Evolutionary conservation across 2,888 invertebrate genomes (phyloP).

Genomic region (Apamea crenata): DNA sequence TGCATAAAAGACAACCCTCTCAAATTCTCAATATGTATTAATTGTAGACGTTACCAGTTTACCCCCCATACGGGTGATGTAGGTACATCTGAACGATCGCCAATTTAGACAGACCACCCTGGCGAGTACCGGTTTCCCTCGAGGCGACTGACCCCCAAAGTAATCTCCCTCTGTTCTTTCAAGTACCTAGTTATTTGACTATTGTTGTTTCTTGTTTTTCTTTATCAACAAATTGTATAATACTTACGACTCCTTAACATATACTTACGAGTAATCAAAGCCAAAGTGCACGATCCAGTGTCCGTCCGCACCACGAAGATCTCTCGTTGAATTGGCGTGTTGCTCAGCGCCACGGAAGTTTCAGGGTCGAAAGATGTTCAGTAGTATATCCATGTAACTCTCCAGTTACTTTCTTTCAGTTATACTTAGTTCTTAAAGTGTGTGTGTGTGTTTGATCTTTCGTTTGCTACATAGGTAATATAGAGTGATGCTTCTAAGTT

Average conservation of each 20-base stretch:
- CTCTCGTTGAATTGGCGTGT: not conserved
- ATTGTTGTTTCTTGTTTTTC: not conserved
- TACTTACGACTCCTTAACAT: slow-evolving; percentile 32
- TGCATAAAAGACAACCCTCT: not conserved
- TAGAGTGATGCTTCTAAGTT: not conserved
- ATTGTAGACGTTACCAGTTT: no score
- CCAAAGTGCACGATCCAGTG: not conserved
- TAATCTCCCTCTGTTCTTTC: not conserved
- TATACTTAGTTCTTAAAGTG: not conserved
- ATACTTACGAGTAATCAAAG: slow-evolving; percentile 24
- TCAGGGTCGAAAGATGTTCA: not conserved
- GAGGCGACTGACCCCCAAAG: not conserved
- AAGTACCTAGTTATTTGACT: not conserved
- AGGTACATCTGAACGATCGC: no score
- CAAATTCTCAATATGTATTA: no score
- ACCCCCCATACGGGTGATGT: no score
- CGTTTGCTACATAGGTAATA: not conserved
- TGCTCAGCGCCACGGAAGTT: not conserved
- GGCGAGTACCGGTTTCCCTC: no score
- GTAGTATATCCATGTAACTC: not conserved
- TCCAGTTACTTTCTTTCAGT: not conserved
- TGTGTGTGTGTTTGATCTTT: not conserved
- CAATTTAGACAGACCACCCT: no score
- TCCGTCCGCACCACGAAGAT: not conserved
- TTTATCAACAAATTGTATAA: not conserved